These are phyloP conservation scores for Acleris emargana DNA, from an alignment of 2,888 invertebrate genomes.

Conservation along the genomic window DNA sequence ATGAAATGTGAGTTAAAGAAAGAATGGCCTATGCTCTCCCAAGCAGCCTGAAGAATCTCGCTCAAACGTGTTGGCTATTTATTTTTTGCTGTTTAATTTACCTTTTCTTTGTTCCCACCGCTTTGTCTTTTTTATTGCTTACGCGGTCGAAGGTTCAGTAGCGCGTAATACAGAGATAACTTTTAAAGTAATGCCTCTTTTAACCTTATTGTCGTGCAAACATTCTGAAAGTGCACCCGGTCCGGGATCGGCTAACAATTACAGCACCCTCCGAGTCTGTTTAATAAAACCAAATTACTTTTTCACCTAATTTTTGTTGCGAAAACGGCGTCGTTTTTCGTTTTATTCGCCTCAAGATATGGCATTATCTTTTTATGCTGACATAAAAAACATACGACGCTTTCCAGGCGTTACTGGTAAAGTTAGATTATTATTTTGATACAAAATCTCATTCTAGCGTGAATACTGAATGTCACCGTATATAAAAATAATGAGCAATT, in stretches of 20 bases:
- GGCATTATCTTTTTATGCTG: conserved; percentile 45
- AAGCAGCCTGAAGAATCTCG: conserved; percentile 53
- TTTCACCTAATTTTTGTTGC: conserved; percentile 50
- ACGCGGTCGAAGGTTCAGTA: conserved; percentile 50
- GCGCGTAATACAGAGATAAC: conserved; percentile 59
- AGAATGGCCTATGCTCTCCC: conserved; percentile 45
- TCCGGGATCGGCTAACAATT: conserved; percentile 48
- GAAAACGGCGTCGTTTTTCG: conserved; percentile 45
- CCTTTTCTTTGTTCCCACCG: conserved; percentile 56
- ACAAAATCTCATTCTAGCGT: conserved; percentile 1
- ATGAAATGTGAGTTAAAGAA: conserved; percentile 42
- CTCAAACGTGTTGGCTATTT: conserved; percentile 59
- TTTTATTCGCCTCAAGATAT: conserved; percentile 45
- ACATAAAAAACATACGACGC: conserved; percentile 21
- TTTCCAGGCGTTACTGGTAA: conserved; percentile 12
- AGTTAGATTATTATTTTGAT: conserved; percentile 12
- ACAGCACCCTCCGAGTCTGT: conserved; percentile 47
- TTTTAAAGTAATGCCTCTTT: conserved; percentile 59
- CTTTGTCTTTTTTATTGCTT: conserved; percentile 61
- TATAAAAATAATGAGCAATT: too few relatives aligned
- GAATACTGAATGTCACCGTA: too few relatives aligned
- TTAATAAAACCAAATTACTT: conserved; percentile 49
- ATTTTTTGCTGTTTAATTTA: conserved; percentile 65
- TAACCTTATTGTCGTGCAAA: conserved; percentile 63
- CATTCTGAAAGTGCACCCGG: conserved; percentile 47